phyloP scores from a whole-genome alignment of 2,113 vertebrate species.

The Nasalis larvatus region DNA sequence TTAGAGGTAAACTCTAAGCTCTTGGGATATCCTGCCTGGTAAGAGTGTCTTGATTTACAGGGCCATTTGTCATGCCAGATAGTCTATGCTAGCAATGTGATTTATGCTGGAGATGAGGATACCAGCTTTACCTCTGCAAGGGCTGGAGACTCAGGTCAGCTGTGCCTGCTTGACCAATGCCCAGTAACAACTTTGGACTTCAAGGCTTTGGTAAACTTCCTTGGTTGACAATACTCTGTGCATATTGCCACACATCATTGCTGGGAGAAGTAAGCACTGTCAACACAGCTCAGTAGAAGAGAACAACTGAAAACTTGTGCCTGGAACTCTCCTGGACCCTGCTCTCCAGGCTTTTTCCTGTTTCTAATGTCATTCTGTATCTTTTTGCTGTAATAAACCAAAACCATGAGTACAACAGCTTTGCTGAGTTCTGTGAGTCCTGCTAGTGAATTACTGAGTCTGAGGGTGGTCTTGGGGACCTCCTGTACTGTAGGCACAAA shows the following conservation, averaged over 20 bases:
- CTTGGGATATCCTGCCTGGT: background rate
- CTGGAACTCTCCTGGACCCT: background rate
- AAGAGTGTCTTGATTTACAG: background rate
- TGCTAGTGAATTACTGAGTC: too few species aligned
- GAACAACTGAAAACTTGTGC: background rate
- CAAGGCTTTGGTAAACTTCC: background rate
- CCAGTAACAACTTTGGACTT: background rate
- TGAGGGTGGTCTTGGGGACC: background rate
- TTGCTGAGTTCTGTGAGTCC: too few species aligned
- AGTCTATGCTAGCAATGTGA: background rate
- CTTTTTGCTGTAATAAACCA: too few species aligned
- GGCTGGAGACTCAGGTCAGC: background rate
- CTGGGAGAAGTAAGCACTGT: too few species aligned
- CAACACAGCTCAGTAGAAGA: background rate
- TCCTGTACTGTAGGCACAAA: background rate
- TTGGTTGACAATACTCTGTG: too few species aligned
- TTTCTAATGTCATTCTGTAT: background rate
- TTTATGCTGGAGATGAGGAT: background rate
- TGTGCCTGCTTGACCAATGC: background rate
- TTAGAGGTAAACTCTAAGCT: background rate
- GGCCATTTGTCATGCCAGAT: background rate
- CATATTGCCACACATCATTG: too few species aligned
- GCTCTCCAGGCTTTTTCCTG: background rate
- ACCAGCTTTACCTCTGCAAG: background rate
- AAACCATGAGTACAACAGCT: too few species aligned